Percentiles rank a stretch among this genome's conserved stretches.
phyloP scores from a whole-genome alignment of 2,888 invertebrate genomes.

The Hesperia comma region DNA sequence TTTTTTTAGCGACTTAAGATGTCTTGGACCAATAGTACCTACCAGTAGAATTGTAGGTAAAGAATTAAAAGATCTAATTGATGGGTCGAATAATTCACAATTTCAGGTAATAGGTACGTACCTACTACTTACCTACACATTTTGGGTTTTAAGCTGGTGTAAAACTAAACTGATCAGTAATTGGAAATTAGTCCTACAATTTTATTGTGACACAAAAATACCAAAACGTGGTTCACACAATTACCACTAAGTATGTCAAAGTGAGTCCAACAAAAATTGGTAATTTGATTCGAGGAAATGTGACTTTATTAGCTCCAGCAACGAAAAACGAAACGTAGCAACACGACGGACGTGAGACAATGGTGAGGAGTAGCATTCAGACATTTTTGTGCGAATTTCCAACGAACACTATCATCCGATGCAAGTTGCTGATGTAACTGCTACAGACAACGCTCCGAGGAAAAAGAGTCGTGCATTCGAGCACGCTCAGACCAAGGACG shows the following conservation, averaged over 20 bases:
- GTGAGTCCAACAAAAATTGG: not conserved
- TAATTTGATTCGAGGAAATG: constrained; percentile 13
- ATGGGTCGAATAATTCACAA: too few species aligned
- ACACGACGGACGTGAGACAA: constrained; percentile 53
- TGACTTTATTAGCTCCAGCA: constrained; percentile 17
- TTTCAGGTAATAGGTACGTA: too few species aligned
- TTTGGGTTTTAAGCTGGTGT: too few species aligned
- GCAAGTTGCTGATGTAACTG: constrained; percentile 55
- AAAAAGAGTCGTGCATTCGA: constrained; percentile 65
- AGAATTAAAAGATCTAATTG: too few species aligned
- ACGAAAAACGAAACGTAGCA: constrained; percentile 36
- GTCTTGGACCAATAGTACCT: too few species aligned
- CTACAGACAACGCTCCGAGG: constrained; percentile 44
- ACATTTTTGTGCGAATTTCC: constrained; percentile 51
- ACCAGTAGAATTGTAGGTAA: too few species aligned
- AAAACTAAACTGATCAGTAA: too few species aligned
- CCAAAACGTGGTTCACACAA: not conserved
- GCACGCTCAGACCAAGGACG: constrained; percentile 71
- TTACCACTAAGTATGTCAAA: not conserved
- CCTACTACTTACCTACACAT: too few species aligned
- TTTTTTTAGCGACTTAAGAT: too few species aligned
- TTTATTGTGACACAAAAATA: too few species aligned
- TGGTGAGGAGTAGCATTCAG: constrained; percentile 48
- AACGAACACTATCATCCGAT: constrained; percentile 48
- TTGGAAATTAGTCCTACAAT: not conserved